Conservation (phyloP, 2,113 vertebrate genomes). For the Piaya cayana region DNA sequence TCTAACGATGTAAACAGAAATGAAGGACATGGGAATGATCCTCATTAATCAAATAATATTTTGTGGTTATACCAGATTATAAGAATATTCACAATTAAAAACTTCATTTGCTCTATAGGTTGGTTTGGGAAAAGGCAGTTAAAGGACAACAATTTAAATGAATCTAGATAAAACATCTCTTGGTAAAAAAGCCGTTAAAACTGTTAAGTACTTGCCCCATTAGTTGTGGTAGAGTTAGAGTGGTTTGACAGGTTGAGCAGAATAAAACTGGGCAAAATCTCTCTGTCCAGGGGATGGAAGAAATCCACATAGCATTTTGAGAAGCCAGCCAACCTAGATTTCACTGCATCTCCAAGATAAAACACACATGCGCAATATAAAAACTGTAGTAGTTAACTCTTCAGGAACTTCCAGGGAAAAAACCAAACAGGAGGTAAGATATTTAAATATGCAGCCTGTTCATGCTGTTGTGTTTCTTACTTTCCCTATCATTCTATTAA, state of each 20-base stretch:
- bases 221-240: neutral
- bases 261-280: neutral
- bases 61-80: neutral
- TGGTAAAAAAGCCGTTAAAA: neutral
- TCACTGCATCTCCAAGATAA: neutral
- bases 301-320: neutral
- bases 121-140: neutral
- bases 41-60: neutral
- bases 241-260: neutral
- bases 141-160: neutral
- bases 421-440: accelerated
- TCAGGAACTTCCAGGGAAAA: neutral
- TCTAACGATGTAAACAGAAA: constrained; percentile 25
- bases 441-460: neutral
- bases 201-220: neutral
- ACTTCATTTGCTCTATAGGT: neutral
- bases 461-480: neutral
- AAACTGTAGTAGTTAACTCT: neutral
- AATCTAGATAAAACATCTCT: neutral
- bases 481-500: neutral
- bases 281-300: neutral
- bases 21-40: constrained; percentile 2
- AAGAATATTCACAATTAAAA: neutral
- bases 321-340: neutral
- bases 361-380: neutral